These are phyloP conservation scores for Sebastiscus tertius DNA, from an alignment of 2,797 vertebrate species.

Conservation along the genomic window DNA sequence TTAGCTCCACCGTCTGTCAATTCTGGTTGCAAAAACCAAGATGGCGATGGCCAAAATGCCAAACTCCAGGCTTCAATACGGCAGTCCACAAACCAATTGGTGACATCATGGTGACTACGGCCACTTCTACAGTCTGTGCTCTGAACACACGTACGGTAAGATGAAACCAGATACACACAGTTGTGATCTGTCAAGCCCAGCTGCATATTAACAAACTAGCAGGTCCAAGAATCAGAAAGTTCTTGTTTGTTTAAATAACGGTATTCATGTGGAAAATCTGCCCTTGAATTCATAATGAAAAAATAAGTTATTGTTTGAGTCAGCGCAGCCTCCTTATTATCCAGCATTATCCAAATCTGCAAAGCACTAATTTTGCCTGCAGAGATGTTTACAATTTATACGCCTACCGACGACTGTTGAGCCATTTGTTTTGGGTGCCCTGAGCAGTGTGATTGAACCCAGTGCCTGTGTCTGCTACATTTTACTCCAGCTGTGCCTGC, in stretches of 20 bases:
- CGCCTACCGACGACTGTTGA: slow-evolving; percentile 35
- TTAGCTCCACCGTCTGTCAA: too few relatives aligned
- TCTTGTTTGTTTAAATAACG: neutral
- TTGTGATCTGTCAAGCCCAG: neutral
- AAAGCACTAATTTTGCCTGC: slow-evolving; percentile 44
- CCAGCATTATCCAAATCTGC: slow-evolving; percentile 38
- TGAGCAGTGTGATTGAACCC: slow-evolving; percentile 56
- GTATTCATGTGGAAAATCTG: slow-evolving; percentile 14
- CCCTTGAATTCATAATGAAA: slow-evolving; percentile 22
- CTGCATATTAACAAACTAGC: neutral
- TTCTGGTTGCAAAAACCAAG: too few relatives aligned
- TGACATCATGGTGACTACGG: too few relatives aligned
- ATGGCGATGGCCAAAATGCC: too few relatives aligned
- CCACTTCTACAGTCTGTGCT: too few relatives aligned
- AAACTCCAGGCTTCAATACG: too few relatives aligned
- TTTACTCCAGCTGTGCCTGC: slow-evolving; percentile 68
- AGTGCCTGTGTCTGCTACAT: slow-evolving; percentile 54
- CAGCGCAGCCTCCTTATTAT: slow-evolving; percentile 30
- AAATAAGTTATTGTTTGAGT: slow-evolving; percentile 8
- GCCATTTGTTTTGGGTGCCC: slow-evolving; percentile 62
- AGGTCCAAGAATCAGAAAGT: neutral
- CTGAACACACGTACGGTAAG: neutral
- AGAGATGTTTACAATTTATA: slow-evolving; percentile 60
- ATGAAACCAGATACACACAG: neutral
- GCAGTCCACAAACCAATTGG: too few relatives aligned